These are phyloP conservation scores for Paramuricea clavata DNA, from an alignment of 92 coral and sea anemone genomes.

Conservation along the genomic window DNA sequence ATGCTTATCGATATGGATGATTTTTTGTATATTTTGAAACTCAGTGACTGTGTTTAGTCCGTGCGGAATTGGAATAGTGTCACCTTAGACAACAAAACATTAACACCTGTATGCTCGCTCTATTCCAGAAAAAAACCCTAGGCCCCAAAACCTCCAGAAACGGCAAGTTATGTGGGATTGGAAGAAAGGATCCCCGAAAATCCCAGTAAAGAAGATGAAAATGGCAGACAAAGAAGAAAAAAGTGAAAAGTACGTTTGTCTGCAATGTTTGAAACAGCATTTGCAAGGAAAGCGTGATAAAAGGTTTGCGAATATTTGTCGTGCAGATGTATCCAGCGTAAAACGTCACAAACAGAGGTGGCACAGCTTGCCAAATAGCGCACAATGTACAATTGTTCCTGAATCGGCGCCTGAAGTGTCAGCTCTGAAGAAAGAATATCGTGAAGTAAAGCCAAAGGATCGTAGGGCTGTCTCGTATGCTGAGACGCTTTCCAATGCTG, in stretches of 20 bases:
- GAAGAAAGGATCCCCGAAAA: neutral
- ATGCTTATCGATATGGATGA: too few relatives aligned
- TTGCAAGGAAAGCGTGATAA: neutral
- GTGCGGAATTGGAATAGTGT: too few relatives aligned
- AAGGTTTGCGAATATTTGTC: neutral
- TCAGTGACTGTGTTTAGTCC: too few relatives aligned
- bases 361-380: neutral
- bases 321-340: slow-evolving; percentile 15
- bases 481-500: too few relatives aligned
- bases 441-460: neutral
- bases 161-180: slow-evolving; percentile 18
- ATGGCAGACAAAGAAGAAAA: neutral
- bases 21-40: too few relatives aligned
- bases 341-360: slow-evolving; percentile 14
- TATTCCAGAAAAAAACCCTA: neutral
- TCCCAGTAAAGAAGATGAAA: neutral
- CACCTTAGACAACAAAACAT: too few relatives aligned
- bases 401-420: neutral
- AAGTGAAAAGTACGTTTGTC: slow-evolving; percentile 6
- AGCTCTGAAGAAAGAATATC: neutral
- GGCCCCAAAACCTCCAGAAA: neutral
- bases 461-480: neutral
- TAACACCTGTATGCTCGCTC: neutral
- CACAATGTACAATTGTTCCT: slow-evolving; percentile 10
- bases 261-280: neutral